Base-by-base conservation (phyloP, 2,888 invertebrate genomes). In the Tricholauxania praeusta region DNA sequence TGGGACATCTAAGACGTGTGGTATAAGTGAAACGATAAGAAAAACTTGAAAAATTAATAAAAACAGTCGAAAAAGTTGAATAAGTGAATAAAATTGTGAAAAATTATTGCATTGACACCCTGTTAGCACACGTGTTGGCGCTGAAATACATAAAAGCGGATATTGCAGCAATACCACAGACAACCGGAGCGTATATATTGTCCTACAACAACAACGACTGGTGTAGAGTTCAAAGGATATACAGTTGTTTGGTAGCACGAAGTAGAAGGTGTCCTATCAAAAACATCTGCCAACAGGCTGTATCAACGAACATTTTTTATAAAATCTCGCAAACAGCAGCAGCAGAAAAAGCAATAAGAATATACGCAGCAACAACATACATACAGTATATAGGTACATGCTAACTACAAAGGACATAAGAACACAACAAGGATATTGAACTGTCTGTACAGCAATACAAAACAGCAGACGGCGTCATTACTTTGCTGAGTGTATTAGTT, bases 221-320 rank as follows among this genome's bases (percentile, higher is more conserved):
- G 7, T 39, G 39, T 10, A 39, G 39, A 39, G 39, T 39, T 10
- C 63, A 48, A 14, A 63, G 63, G 47, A 39, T n/a, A 8, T 15
- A 19, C 17, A n/a, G 60, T 60, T 12, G 60, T 14, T 10, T 39
- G 12, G 60, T 28, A 7, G 22, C 28, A 28, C 14, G 63, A 15
- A 63, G 10, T n/a, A 63, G 10, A 39, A 22, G 63, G 47, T 15
- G 63, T 39, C 39, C 10, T 10, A 10, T 10, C 39, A 10, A 22
- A 48, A 63, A 49, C 63, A 63, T 63, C 63, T 63, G 63, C 17
- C 48, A 63, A 63, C 48, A 39, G 63, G 32, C 63, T 48, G 48
- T 12, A 63, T 28, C 28, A 28, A 28, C 28, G 28, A 28, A 28
- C 3, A 4, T n/a, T 47, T 47, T 32, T 63, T n/a, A 63, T 10